Base-by-base conservation (phyloP, 2,113 vertebrate species). In the Cheilinus undulatus region DNA sequence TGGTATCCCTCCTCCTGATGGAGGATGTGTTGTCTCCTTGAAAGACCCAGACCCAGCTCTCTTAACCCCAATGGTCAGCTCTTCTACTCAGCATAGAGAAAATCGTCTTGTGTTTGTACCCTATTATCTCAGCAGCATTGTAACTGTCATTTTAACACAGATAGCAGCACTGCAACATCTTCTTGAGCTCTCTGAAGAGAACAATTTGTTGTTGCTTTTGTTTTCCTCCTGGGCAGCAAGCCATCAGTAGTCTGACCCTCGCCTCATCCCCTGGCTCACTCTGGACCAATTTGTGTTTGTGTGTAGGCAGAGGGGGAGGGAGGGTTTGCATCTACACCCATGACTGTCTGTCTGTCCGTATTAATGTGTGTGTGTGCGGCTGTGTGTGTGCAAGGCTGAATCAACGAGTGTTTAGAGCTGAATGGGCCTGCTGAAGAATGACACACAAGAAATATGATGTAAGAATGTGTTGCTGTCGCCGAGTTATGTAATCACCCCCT, bases 401-500 rank as follows among this genome's bases (percentile, higher is more conserved):
- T 83, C 69, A 84, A 80, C 72, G 75, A 82, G 53, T 10, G 11
- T 38, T 56, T 80, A 64, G 38, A 49, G 72, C 57, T 84, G 53
- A 76, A 76, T 73, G 68, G 68, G 40, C 19, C 72, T 43, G 65
- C 51, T 73, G 53, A 86, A 69, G 73, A 87, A 62, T 69, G 73
- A 77, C 80, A 84, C 80, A 82, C 43, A 83, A 72, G 54, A 70
- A 79, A 80, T 59, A 74, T 90, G 88, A 89, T 88, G 82, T 86
- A 89, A 88, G 73, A 79, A 80, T 70, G 78, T 72, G 78, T 86
- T 45, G 68, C 50, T 75, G 56, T 72, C 27, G n/a, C 48, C 7
- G 7, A n/a, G 61, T 91, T 87, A 89, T 59, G 42, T 86, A 90
- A 92, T 76, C 48, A 54, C 63, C 62, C n/a, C 61, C 53, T 24